phyloP scores from a whole-genome alignment of 2,113 vertebrate species.

The Rhinopomastus cyanomelas region DNA sequence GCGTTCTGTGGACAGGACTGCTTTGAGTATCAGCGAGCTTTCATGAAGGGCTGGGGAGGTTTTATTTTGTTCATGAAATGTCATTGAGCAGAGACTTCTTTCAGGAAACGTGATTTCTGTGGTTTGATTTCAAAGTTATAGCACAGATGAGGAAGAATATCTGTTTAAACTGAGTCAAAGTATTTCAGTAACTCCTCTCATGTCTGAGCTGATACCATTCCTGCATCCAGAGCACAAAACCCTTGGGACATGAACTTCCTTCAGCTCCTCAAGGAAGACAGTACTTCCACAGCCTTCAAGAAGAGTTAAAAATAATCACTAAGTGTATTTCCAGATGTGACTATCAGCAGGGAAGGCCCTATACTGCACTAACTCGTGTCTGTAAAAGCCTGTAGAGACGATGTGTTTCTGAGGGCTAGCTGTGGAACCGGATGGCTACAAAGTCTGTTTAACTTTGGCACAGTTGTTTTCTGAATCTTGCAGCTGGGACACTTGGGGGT shows the following conservation, averaged over 20 bases:
- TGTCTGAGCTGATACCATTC: not conserved
- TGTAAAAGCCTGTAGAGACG: not conserved
- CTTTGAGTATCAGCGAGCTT: not conserved
- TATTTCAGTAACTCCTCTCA: not conserved
- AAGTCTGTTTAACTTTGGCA: not conserved
- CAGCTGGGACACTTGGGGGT: not conserved
- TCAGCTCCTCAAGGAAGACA: not conserved
- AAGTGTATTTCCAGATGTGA: conserved; percentile 49
- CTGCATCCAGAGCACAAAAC: not conserved
- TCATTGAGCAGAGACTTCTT: not conserved
- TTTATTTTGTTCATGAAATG: not conserved
- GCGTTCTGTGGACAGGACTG: not conserved
- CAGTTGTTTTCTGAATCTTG: not conserved
- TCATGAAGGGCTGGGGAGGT: not conserved
- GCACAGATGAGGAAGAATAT: not conserved
- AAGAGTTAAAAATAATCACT: conserved; percentile 54
- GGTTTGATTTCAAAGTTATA: not conserved
- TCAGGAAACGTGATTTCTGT: not conserved
- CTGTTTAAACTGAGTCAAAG: not conserved
- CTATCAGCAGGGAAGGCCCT: not conserved
- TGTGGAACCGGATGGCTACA: not conserved
- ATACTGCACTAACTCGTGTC: not conserved
- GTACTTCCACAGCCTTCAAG: not conserved
- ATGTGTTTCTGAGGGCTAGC: not conserved
- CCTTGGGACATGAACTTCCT: conserved; percentile 9